Evolutionary conservation across 2,113 vertebrate species (phyloP), one percentile per base, ranked within the genome.

Genomic region (Rana temporaria): DNA sequence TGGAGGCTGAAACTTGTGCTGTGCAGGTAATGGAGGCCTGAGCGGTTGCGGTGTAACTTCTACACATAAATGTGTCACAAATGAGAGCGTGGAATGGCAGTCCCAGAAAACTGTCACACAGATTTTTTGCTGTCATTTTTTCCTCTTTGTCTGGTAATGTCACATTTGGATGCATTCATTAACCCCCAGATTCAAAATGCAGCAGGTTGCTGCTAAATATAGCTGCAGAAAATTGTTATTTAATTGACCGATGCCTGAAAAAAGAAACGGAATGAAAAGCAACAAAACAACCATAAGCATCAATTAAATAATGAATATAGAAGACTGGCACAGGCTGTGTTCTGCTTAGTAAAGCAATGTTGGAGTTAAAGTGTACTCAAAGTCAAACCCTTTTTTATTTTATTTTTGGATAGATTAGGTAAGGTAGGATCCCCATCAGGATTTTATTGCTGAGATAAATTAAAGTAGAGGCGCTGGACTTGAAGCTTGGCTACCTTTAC

Each of bases 241-340:
- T 68, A 79, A 79, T 79, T 65, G 77, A 79, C 64, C 24, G 52
- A 64, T 57, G 64, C 57, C 77, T 68, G 77, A 57, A 79, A 78
- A 79, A 14, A 12, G 1, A 12, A 38, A 8, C 62, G 22, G 42
- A 52, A 67, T 67, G 63, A 30, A 55, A 64, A 38, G 53, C 52
- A 32, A 26, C 30, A 34, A 79, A 57, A 30, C 53, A 79, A 64
- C 52, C 53, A 52, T 68, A 32, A 68, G 52, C 77, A 57, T 67
- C 67, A 52, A 79, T 79, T 64, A 68, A 57, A 55, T 79, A 79
- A 59, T 38, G 52, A 68, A 56, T 68, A 56, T 56, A 68, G 48
- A 30, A 32, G 34, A 78, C 64, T 66, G 38, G 64, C 34, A 65
- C 20, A 52, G 15, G 53, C 64, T 79, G 56, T 15, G 77, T 14